These are phyloP conservation scores for Adela reaumurella DNA, from an alignment of 2,888 invertebrate genomes.

Conservation along the genomic window DNA sequence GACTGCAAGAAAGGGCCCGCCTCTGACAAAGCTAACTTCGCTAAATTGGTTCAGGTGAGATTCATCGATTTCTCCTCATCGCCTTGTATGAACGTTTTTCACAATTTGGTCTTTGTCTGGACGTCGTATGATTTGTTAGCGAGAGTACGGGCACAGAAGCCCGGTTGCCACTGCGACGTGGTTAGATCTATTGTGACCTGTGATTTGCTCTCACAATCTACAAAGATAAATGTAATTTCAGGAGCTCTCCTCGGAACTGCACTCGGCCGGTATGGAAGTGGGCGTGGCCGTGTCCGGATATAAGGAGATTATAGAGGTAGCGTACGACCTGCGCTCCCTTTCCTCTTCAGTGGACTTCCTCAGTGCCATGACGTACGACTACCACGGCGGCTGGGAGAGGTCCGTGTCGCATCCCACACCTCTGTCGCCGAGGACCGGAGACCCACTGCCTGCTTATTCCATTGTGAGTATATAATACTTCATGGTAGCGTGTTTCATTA, in stretches of 20 bases:
- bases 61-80: too few relatives aligned
- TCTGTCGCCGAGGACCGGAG: conserved; percentile 61
- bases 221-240: conserved; percentile 18
- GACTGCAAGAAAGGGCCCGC: conserved; percentile 79
- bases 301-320: conserved; percentile 83
- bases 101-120: too few relatives aligned
- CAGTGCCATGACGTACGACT: conserved; percentile 85
- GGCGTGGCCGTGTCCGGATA: conserved; percentile 87
- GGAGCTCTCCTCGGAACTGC: conserved; percentile 65
- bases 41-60: conserved; percentile 67
- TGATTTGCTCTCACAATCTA: conserved; percentile 10
- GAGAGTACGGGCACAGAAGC: too few relatives aligned
- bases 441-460: conserved; percentile 72
- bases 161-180: too few relatives aligned
- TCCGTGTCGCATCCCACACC: conserved; percentile 81
- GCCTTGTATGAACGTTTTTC: too few relatives aligned
- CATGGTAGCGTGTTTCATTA: too few relatives aligned
- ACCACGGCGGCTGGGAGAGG: conserved; percentile 86
- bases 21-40: conserved; percentile 74
- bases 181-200: background rate
- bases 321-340: conserved; percentile 73
- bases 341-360: conserved; percentile 72
- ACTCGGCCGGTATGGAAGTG: conserved; percentile 65
- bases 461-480: conserved; percentile 57
- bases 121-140: too few relatives aligned